Base-by-base conservation (phyloP, 2,888 invertebrate species). In the Leucozona laternaria region DNA sequence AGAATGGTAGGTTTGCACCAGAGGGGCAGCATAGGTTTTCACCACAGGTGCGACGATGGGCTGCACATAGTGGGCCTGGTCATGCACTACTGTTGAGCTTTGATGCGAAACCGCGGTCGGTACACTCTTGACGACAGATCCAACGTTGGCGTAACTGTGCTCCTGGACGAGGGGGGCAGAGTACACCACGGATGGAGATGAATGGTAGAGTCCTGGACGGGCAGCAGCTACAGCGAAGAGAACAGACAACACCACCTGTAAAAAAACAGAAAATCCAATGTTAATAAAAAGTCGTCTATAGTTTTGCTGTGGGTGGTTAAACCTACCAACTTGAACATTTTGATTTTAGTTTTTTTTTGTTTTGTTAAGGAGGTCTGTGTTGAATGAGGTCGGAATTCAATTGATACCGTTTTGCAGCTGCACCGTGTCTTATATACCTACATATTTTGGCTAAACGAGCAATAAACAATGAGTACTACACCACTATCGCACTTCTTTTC, bases 51-150 rank as follows among this genome's bases (percentile, higher is more conserved):
- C 89, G 28, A 91, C 89, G 31, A 89, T 89, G 5, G 91, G 91
- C 15, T 91, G 89, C 17, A 92, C 90, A 48, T 90, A 88, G 79
- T 92, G 91, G 1, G 91, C 92, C 10, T 90, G 89, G 79, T 91
- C 92, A 86, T 93, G 93, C 25, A 94, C 92, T 88, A 94, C 93
- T 40, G 93, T 90, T 15, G 94, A 93, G 80, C 94, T 93, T 89
- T 94, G 94, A 45, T 86, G 86, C 2, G 86, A 82, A 0, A 94
- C 93, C 0, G 94, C 93, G 10, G 93, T 93, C 1, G 94, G 94
- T 40, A 94, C 88, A 55, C 89, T 89, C 87, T 91, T 90, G 17
- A 91, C 90, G 68, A 91, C 80, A 40, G 88, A 79, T n/a, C 92
- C 91, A 66, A 91, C 89, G 50, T 91, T 90, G 60, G 91, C 91